Percentiles rank a stretch among this genome's conserved stretches.
Evolutionary conservation across 2,888 invertebrate species (phyloP).

Genomic region (Hedya salicella): DNA sequence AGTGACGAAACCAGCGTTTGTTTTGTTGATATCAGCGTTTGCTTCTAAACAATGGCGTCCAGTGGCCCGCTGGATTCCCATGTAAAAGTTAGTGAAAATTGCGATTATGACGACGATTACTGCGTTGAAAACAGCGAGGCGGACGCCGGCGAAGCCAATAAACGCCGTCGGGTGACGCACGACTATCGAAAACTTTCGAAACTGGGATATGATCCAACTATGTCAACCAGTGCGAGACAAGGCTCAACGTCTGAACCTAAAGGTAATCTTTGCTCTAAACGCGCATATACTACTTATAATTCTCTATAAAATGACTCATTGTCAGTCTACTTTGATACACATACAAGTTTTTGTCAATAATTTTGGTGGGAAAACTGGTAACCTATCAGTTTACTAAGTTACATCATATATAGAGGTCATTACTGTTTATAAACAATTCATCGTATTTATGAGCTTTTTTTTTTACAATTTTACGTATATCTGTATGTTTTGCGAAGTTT

Average conservation of each 20-base stretch:
- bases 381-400: constrained; percentile 74
- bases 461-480: constrained; percentile 44
- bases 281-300: constrained; percentile 36
- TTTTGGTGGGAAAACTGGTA: constrained; percentile 82
- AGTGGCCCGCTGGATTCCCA: constrained; percentile 73
- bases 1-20: constrained; percentile 67
- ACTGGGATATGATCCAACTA: constrained; percentile 78
- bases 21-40: constrained; percentile 65
- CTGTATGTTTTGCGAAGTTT: constrained; percentile 23
- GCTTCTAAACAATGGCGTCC: constrained; percentile 81
- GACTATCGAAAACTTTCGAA: constrained; percentile 79
- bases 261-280: constrained; percentile 64
- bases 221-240: constrained; percentile 73
- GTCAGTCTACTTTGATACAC: constrained; percentile 35
- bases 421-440: constrained; percentile 80
- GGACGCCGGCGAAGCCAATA: constrained; percentile 74
- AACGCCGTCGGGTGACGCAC: constrained; percentile 77
- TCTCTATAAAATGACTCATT: constrained; percentile 16
- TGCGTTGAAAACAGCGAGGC: constrained; percentile 63
- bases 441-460: constrained; percentile 55
- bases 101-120: constrained; percentile 65
- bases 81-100: constrained; percentile 79
- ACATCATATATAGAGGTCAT: constrained; percentile 80
- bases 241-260: constrained; percentile 68
- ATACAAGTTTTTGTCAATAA: constrained; percentile 46